phyloP scores from a whole-genome alignment of 53 echinoderm and acorn worm species.

The Paelopatides confundens region DNA sequence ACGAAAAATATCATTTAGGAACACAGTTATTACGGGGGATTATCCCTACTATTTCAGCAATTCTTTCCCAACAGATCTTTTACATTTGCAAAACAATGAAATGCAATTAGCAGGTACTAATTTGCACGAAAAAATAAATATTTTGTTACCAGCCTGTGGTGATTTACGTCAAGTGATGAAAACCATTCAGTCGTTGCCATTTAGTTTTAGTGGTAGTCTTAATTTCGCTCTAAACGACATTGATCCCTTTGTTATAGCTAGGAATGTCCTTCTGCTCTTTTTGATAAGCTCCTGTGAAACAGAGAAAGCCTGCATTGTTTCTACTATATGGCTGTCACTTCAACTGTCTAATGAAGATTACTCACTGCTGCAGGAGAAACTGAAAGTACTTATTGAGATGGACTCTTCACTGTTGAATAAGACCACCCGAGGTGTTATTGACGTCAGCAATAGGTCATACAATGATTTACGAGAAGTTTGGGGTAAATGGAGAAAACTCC shows the following conservation, averaged over 20 bases:
- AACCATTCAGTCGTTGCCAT: conserved; percentile 12
- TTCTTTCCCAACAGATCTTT: background rate
- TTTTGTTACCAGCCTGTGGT: conserved; percentile 26
- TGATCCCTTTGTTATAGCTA: conserved; percentile 25
- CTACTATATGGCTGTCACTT: conserved; percentile 18
- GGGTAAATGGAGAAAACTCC: background rate
- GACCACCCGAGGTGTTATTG: background rate
- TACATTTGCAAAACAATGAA: conserved; percentile 14
- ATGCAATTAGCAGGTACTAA: background rate
- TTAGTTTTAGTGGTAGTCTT: background rate
- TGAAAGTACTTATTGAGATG: background rate
- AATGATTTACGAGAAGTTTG: conserved; percentile 1
- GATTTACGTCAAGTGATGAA: conserved; percentile 31
- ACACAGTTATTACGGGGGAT: background rate
- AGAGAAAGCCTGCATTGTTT: background rate
- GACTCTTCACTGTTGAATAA: background rate
- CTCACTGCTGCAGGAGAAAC: background rate
- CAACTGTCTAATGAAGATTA: conserved; percentile 7
- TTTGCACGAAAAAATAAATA: background rate
- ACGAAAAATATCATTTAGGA: no score
- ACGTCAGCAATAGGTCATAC: background rate
- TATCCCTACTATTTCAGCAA: conserved; percentile 16
- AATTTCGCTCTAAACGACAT: conserved; percentile 1
- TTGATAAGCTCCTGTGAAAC: background rate
- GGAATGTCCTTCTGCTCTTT: conserved; percentile 30